phyloP scores from a whole-genome alignment of 2,113 vertebrate genomes.

The Edolisoma coerulescens region DNA sequence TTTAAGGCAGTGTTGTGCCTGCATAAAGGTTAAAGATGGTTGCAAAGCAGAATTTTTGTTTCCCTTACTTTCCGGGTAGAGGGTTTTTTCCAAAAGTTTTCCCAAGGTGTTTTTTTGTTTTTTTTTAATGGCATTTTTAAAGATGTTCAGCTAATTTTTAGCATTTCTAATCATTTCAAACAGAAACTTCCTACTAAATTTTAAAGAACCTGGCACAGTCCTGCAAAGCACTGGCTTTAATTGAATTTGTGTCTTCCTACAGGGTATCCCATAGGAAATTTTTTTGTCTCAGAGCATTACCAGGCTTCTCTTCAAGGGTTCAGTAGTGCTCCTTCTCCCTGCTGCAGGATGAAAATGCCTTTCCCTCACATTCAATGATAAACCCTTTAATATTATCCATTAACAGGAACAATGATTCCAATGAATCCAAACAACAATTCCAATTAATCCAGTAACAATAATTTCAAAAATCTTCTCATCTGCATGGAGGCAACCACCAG shows the following conservation, averaged over 20 bases:
- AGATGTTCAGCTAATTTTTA: not conserved
- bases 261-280: not conserved
- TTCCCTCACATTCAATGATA: not conserved
- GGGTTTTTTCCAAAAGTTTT: not conserved
- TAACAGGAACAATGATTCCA: not conserved
- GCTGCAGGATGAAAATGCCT: not conserved
- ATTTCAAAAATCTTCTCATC: rapidly evolving
- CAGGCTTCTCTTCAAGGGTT: not conserved
- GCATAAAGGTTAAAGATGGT: not conserved
- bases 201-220: not conserved
- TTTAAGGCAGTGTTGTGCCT: not conserved
- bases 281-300: not conserved
- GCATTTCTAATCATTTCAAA: not conserved
- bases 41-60: not conserved
- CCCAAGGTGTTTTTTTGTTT: too few relatives aligned
- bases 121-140: not conserved
- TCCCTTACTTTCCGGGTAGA: not conserved
- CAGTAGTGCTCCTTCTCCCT: not conserved
- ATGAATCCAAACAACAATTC: not conserved
- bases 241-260: not conserved
- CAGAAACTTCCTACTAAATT: not conserved
- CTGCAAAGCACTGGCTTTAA: not conserved
- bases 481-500: not conserved
- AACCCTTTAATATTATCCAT: not conserved
- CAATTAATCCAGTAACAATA: not conserved